phyloP scores from a whole-genome alignment of 2,113 vertebrate genomes.

The Pygoscelis adeliae region DNA sequence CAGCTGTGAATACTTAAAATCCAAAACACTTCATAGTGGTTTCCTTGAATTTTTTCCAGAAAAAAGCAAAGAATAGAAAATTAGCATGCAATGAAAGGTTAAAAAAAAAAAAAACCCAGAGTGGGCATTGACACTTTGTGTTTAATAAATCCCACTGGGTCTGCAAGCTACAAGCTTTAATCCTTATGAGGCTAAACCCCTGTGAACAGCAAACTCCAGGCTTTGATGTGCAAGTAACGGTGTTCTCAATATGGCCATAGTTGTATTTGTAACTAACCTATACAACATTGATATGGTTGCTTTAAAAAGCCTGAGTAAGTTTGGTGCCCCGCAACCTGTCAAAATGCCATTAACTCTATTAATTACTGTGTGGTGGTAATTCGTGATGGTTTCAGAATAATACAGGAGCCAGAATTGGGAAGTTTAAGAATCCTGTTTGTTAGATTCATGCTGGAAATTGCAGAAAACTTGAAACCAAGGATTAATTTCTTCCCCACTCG shows the following conservation, averaged over 20 bases:
- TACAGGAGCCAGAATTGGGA: not conserved
- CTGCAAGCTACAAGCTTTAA: not conserved
- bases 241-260: fast-evolving
- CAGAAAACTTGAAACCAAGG: not conserved
- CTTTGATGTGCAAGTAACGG: fast-evolving
- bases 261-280: too few species aligned
- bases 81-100: not conserved
- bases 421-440: not conserved
- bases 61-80: not conserved
- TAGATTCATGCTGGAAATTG: not conserved
- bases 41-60: not conserved
- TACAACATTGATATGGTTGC: not conserved
- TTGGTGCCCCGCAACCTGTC: not conserved
- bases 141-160: not conserved
- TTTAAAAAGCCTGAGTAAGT: not conserved
- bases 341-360: not conserved
- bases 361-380: not conserved
- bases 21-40: not conserved
- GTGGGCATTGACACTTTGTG: not conserved
- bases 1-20: not conserved
- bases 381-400: not conserved
- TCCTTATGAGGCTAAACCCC: not conserved
- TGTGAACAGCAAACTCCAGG: not conserved
- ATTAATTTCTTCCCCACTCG: not conserved
- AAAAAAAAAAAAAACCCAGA: not conserved